Evolutionary conservation across 2,888 invertebrate species (phyloP).

Genomic region (Crepidodera aurea): DNA sequence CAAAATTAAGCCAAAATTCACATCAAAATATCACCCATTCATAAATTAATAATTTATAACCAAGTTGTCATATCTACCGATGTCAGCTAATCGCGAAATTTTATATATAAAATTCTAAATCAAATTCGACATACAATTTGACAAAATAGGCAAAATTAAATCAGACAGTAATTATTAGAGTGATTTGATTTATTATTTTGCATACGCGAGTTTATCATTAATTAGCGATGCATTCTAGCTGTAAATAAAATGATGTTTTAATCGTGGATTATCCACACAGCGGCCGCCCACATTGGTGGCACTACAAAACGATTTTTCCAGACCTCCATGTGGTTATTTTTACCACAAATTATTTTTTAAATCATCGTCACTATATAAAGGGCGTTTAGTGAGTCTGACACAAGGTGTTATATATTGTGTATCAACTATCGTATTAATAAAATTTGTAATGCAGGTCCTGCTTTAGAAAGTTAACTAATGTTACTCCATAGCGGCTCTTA

Average conservation of each 20-base stretch:
- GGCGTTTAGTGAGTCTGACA: too few relatives aligned
- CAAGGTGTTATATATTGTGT: too few relatives aligned
- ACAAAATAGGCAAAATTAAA: neutral
- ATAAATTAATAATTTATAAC: neutral
- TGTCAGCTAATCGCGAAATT: neutral
- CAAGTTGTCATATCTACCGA: neutral
- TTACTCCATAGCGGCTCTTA: too few relatives aligned
- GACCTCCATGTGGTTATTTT: too few relatives aligned
- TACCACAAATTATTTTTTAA: neutral
- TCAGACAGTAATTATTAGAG: neutral
- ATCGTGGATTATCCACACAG: neutral
- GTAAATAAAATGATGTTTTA: conserved; percentile 2
- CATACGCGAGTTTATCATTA: neutral
- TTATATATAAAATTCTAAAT: neutral
- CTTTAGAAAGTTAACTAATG: too few relatives aligned
- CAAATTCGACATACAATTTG: neutral
- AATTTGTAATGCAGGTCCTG: too few relatives aligned
- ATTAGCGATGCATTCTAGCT: neutral
- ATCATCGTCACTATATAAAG: neutral
- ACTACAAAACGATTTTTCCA: too few relatives aligned
- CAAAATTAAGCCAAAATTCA: too few relatives aligned
- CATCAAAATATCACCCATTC: too few relatives aligned
- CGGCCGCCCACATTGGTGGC: too few relatives aligned
- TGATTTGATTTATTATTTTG: conserved; percentile 1
- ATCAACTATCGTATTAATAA: too few relatives aligned